These are phyloP conservation scores for Oreonectes daqikongensis DNA, from an alignment of 2,797 vertebrate species.

Conservation along the genomic window DNA sequence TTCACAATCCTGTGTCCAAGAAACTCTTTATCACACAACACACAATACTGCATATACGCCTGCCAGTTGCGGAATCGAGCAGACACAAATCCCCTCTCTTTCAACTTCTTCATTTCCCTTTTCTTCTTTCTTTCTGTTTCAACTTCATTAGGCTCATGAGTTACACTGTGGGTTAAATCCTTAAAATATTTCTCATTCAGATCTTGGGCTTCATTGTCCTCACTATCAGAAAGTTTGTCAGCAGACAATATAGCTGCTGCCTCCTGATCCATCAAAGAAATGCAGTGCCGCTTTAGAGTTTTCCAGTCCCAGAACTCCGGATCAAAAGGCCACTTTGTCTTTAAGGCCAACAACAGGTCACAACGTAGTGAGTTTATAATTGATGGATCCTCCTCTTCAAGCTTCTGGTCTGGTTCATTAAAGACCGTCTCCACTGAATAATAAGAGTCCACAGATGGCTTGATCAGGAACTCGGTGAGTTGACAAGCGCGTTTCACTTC, in stretches of 20 bases:
- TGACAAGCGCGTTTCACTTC: slow-evolving; percentile 99
- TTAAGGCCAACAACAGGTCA: slow-evolving; percentile 97
- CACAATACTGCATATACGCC: slow-evolving; percentile 99
- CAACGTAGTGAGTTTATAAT: slow-evolving; percentile 98
- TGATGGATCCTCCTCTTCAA: slow-evolving; percentile 94
- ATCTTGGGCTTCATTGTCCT: slow-evolving; percentile 89
- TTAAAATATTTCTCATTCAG: slow-evolving; percentile 84
- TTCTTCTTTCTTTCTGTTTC: slow-evolving; percentile 92
- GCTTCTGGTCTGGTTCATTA: slow-evolving; percentile 98
- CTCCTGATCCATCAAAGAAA: slow-evolving; percentile 98
- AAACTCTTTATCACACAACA: slow-evolving; percentile 98
- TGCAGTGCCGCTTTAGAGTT: slow-evolving; percentile 96
- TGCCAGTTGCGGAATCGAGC: slow-evolving; percentile 99
- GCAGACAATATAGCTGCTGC: slow-evolving; percentile 97
- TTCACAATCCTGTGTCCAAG: slow-evolving; percentile 97
- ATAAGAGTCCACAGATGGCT: slow-evolving; percentile 96
- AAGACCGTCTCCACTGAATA: slow-evolving; percentile 98
- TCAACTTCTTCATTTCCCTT: slow-evolving; percentile 91
- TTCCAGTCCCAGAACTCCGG: slow-evolving; percentile 99
- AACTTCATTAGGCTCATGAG: slow-evolving; percentile 83
- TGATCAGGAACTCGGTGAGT: slow-evolving; percentile 96
- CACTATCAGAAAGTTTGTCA: slow-evolving; percentile 93
- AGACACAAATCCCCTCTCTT: slow-evolving; percentile 95
- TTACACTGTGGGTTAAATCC: slow-evolving; percentile 84
- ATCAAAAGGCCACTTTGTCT: slow-evolving; percentile 99